A percentile compares a stretch with the other conserved stretches of the same genome.
These are phyloP conservation scores for Bellardia bayeri DNA, from an alignment of 2,888 invertebrate genomes.

Conservation along the genomic window DNA sequence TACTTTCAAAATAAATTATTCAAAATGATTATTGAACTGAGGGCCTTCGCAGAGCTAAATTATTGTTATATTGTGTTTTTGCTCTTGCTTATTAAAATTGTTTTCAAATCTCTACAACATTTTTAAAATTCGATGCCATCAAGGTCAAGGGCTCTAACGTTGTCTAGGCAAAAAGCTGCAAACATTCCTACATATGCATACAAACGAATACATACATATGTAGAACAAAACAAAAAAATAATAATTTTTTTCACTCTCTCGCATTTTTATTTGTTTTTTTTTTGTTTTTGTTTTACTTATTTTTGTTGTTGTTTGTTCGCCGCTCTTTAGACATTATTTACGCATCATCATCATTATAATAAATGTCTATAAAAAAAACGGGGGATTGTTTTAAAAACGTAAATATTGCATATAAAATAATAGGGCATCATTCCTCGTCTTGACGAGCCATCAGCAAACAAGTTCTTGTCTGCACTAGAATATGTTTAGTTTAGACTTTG, in stretches of 20 bases:
- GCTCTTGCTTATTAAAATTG: too few species aligned
- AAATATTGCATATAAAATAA: neutral
- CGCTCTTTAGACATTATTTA: constrained; percentile 39
- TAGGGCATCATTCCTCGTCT: too few species aligned
- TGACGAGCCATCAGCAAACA: too few species aligned
- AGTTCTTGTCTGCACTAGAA: too few species aligned
- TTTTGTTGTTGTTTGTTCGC: constrained; percentile 36
- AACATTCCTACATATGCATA: neutral
- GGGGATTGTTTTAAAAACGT: neutral
- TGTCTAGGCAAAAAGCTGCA: constrained; percentile 57
- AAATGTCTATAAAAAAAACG: constrained; percentile 10
- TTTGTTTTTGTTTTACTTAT: constrained; percentile 15
- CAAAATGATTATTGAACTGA: too few species aligned
- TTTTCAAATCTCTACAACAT: neutral
- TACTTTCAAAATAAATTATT: too few species aligned
- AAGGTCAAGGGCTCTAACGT: constrained; percentile 72
- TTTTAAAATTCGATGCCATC: constrained; percentile 50
- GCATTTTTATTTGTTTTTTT: constrained; percentile 5
- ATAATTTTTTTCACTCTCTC: constrained; percentile 12
- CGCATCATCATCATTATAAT: constrained; percentile 17
- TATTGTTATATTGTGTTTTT: too few species aligned
- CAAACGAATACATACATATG: too few species aligned
- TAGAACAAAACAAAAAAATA: constrained; percentile 12
- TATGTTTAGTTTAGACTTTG: too few species aligned
- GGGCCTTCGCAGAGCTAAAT: too few species aligned